These are phyloP conservation scores for Solea solea DNA, from an alignment of 2,113 vertebrate species.

Conservation along the genomic window DNA sequence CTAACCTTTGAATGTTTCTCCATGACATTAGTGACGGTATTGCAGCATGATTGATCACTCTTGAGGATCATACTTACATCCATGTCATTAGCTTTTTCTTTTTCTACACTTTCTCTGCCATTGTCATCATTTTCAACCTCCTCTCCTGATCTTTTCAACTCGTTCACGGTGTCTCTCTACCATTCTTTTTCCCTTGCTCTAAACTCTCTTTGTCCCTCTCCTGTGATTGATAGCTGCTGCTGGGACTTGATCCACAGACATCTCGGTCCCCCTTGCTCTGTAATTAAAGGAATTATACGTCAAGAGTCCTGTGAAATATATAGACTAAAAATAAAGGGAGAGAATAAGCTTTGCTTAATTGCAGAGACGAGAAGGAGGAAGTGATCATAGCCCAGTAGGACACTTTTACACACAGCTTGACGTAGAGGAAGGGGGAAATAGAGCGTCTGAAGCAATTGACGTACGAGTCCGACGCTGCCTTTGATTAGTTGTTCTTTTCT, in stretches of 20 bases:
- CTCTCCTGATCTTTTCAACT: constrained; percentile 6
- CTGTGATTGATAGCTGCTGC: constrained; percentile 62
- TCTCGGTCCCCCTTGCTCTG: constrained; percentile 26
- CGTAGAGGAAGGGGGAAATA: constrained; percentile 28
- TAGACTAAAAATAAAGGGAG: constrained; percentile 37
- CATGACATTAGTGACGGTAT: too few species aligned
- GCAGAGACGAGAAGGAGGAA: constrained; percentile 53
- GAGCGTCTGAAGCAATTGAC: constrained; percentile 32
- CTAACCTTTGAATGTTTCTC: too few species aligned
- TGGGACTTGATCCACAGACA: constrained; percentile 43
- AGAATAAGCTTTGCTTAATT: constrained; percentile 61
- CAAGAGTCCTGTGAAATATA: constrained; percentile 60
- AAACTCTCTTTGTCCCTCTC: background rate
- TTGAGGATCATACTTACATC: too few species aligned
- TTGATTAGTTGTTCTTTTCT: background rate
- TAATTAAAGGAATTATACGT: constrained; percentile 75
- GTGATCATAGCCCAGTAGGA: constrained; percentile 61
- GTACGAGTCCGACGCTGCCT: constrained; percentile 4
- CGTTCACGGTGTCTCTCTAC: background rate
- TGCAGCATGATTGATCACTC: too few species aligned
- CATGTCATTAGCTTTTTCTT: background rate
- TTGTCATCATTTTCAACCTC: constrained; percentile 8
- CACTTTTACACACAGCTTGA: constrained; percentile 46
- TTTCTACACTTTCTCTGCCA: background rate
- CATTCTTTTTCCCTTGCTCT: background rate